These are phyloP conservation scores for Mola mola DNA, from an alignment of 2,113 vertebrate genomes.

Conservation along the genomic window DNA sequence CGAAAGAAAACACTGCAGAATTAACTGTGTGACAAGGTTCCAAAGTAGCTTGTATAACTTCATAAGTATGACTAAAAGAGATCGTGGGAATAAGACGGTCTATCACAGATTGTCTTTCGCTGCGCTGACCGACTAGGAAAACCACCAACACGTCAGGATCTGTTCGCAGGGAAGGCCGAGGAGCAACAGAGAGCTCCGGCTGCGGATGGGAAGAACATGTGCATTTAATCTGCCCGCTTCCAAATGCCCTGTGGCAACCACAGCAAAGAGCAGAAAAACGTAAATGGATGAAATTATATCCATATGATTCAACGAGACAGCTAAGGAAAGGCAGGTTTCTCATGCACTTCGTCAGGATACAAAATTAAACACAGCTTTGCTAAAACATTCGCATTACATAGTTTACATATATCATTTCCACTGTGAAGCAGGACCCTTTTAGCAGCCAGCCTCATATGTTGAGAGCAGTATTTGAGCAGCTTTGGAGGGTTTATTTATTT, in stretches of 20 bases:
- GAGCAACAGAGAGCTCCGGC: constrained; percentile 66
- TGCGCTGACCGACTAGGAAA: constrained; percentile 78
- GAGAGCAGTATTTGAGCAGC: constrained; percentile 50
- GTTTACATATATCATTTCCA: constrained; percentile 89
- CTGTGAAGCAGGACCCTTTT: constrained; percentile 75
- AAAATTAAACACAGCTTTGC: constrained; percentile 87
- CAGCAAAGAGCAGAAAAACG: constrained; percentile 84
- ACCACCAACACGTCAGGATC: constrained; percentile 85
- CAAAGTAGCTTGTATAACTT: constrained; percentile 55
- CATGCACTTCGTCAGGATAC: constrained; percentile 85
- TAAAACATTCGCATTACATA: constrained; percentile 87
- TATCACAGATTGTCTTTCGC: constrained; percentile 76
- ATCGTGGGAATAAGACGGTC: constrained; percentile 50
- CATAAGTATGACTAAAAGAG: constrained; percentile 30
- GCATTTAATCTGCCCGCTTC: constrained; percentile 86
- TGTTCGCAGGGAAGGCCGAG: constrained; percentile 72
- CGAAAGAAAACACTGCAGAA: constrained; percentile 45
- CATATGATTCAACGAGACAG: constrained; percentile 88
- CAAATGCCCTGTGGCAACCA: constrained; percentile 87
- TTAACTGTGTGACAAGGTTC: constrained; percentile 47
- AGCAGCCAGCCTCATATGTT: constrained; percentile 73
- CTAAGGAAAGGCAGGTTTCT: constrained; percentile 86
- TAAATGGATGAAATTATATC: constrained; percentile 90
- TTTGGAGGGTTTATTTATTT: neutral
- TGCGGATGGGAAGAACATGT: constrained; percentile 83